Evolutionary conservation across 2,888 invertebrate species (phyloP).

Genomic region (Diploptera punctata): DNA sequence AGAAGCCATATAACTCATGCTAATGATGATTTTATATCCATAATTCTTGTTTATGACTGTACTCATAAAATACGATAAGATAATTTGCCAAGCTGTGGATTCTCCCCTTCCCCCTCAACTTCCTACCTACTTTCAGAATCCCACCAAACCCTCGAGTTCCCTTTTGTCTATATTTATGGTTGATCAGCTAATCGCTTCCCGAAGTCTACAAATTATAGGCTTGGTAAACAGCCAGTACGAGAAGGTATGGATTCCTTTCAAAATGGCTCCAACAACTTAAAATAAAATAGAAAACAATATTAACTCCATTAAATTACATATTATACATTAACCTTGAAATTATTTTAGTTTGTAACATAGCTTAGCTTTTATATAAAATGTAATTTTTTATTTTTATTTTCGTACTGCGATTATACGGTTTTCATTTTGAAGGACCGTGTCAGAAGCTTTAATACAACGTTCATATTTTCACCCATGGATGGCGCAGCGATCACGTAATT

Average conservation of each 20-base stretch:
- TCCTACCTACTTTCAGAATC: neutral
- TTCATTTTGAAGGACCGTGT: neutral
- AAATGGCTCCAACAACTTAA: slow-evolving; percentile 20
- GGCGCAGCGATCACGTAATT: neutral
- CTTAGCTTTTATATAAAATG: neutral
- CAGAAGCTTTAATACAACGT: neutral
- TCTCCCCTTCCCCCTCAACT: neutral
- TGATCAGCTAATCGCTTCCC: slow-evolving; percentile 16
- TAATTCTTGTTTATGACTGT: slow-evolving; percentile 11
- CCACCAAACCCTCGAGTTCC: neutral
- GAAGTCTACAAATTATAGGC: slow-evolving; percentile 20
- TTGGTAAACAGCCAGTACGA: neutral
- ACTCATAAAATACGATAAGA: slow-evolving; percentile 12
- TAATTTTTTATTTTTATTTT: neutral
- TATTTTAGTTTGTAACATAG: neutral
- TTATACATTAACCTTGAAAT: slow-evolving; percentile 20
- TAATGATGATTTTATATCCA: neutral
- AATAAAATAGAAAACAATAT: slow-evolving; percentile 25
- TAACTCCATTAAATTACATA: slow-evolving; percentile 22
- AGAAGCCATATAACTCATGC: neutral
- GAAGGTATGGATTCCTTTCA: neutral
- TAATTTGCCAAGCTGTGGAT: slow-evolving; percentile 6
- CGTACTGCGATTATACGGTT: neutral
- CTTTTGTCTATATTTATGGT: slow-evolving; percentile 15
- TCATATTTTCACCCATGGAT: neutral